Conservation (phyloP, 1,140 invertebrate species). For the Drosophila pectinifera region DNA sequence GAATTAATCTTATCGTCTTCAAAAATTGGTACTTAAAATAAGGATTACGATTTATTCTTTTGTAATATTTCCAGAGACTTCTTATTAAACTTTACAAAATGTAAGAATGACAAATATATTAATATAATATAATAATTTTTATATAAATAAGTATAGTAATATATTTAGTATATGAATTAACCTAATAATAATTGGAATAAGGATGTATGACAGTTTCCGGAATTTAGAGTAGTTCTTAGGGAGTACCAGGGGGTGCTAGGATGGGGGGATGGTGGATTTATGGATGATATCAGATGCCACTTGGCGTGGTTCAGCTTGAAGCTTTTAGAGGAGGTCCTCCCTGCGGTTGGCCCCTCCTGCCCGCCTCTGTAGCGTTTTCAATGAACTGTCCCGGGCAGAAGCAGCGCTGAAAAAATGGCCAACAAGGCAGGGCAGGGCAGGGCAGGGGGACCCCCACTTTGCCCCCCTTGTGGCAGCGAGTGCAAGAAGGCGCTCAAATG, state of each 20-base stretch:
- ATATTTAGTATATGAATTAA: no score
- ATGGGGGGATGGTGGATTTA: neutral
- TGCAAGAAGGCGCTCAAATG: conserved; percentile 84
- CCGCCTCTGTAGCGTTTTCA: conserved; percentile 56
- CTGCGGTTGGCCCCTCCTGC: neutral
- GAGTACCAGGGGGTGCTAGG: no score
- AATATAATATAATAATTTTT: no score
- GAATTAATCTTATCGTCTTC: no score
- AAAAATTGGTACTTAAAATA: no score
- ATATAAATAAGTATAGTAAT: no score
- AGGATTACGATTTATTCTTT: no score
- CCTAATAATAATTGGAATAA: no score
- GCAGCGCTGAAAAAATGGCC: conserved; percentile 31
- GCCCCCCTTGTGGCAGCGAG: conserved; percentile 59
- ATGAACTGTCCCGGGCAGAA: conserved; percentile 66
- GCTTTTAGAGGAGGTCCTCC: conserved; percentile 3
- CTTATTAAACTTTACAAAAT: no score
- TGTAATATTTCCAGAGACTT: no score
- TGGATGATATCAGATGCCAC: conserved; percentile 4
- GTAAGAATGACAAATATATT: no score
- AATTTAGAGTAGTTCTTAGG: neutral
- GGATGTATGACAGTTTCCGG: neutral
- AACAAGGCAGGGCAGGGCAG: conserved; percentile 31
- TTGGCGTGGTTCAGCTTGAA: neutral
- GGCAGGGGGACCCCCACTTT: conserved; percentile 40